Conservation (phyloP, 2,113 vertebrate genomes). For the Callospermophilus lateralis region DNA sequence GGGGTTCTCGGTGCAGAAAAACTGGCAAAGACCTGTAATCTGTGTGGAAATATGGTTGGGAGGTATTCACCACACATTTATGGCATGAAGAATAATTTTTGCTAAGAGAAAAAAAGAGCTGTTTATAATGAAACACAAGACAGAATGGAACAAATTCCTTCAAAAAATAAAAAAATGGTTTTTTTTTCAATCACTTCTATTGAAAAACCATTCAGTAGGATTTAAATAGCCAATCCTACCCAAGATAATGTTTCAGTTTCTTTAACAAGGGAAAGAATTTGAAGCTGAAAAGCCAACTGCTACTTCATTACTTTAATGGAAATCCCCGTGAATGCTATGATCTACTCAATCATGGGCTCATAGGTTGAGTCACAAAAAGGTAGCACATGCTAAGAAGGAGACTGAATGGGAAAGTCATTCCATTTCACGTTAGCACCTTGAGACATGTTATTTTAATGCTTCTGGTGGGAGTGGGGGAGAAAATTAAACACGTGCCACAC, state of each 20-base stretch:
- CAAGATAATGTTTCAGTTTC: slow-evolving; percentile 71
- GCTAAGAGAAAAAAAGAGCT: slow-evolving; percentile 32
- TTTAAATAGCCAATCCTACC: slow-evolving; percentile 51
- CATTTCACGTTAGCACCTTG: neutral
- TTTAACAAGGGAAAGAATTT: slow-evolving; percentile 78
- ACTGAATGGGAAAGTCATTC: slow-evolving; percentile 15
- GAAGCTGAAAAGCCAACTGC: slow-evolving; percentile 66
- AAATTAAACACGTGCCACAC: slow-evolving; percentile 6
- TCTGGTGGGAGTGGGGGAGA: neutral
- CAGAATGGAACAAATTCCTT: slow-evolving; percentile 78
- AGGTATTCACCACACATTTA: slow-evolving; percentile 62
- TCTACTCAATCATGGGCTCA: slow-evolving; percentile 6
- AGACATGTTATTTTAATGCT: slow-evolving; percentile 12
- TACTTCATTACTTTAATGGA: slow-evolving; percentile 68
- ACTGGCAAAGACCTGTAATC: neutral
- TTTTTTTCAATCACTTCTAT: slow-evolving; percentile 66
- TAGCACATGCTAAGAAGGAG: slow-evolving; percentile 22
- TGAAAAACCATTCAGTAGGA: slow-evolving; percentile 65
- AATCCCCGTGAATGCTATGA: slow-evolving; percentile 63
- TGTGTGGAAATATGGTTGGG: slow-evolving; percentile 65
- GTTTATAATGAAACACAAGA: slow-evolving; percentile 80
- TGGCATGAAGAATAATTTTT: slow-evolving; percentile 59
- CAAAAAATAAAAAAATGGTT: slow-evolving; percentile 2
- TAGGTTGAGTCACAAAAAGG: slow-evolving; percentile 59
- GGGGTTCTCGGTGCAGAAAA: slow-evolving; percentile 5